phyloP scores from a whole-genome alignment of 2,113 vertebrate genomes.

The Sorex fumeus region DNA sequence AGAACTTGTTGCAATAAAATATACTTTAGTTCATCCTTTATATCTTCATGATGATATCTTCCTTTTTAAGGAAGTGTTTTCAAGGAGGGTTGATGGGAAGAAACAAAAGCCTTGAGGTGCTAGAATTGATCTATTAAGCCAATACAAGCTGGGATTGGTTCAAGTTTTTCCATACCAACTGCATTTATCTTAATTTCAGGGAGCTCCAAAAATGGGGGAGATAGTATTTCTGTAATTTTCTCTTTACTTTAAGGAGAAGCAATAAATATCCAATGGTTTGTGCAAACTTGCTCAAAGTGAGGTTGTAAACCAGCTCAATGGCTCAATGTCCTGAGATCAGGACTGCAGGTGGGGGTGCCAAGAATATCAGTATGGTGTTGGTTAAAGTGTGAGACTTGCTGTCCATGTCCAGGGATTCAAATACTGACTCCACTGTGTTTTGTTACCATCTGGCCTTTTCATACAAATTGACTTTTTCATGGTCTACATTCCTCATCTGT shows the following conservation, averaged over 20 bases:
- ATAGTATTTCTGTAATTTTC: neutral
- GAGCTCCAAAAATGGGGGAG: neutral
- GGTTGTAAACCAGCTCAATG: neutral
- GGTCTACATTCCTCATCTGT: constrained; percentile 64
- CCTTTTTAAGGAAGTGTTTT: neutral
- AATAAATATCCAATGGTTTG: neutral
- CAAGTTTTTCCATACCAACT: constrained; percentile 21
- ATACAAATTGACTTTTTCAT: neutral
- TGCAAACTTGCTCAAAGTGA: neutral
- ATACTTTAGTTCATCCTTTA: constrained; percentile 1
- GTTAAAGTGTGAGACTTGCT: neutral
- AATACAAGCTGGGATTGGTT: constrained; percentile 58
- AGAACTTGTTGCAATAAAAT: constrained; percentile 69
- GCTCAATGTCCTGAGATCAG: neutral
- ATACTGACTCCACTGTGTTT: neutral
- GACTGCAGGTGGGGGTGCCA: neutral
- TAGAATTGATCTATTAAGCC: constrained; percentile 35
- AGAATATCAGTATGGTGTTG: neutral
- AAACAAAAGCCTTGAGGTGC: constrained; percentile 1
- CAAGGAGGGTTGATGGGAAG: constrained; percentile 19
- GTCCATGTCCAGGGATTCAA: neutral
- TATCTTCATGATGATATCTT: constrained; percentile 38
- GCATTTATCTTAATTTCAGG: constrained; percentile 61
- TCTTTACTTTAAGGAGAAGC: neutral
- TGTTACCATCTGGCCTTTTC: neutral